A percentile compares a stretch with the other conserved stretches of the same genome.
These are phyloP conservation scores for Colaptes auratus DNA, from an alignment of 2,113 vertebrate genomes.

Conservation along the genomic window DNA sequence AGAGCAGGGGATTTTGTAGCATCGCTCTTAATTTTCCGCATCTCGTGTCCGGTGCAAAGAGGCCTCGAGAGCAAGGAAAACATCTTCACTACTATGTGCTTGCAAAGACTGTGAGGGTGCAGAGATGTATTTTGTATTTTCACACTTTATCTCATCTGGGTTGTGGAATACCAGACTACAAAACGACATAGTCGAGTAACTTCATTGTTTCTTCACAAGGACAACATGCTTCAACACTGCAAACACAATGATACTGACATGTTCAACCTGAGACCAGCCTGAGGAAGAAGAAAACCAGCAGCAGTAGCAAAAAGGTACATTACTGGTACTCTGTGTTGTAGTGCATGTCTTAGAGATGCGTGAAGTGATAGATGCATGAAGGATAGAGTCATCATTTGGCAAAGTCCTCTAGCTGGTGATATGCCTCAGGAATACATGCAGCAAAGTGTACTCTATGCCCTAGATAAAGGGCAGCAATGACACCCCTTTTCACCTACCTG, in stretches of 20 bases:
- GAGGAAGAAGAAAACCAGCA: background rate
- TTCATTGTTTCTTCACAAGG: background rate
- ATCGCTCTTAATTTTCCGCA: background rate
- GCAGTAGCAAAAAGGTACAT: background rate
- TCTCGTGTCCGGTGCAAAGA: background rate
- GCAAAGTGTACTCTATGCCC: background rate
- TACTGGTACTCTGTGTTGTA: background rate
- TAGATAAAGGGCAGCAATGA: background rate
- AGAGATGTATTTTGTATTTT: background rate
- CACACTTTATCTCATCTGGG: background rate
- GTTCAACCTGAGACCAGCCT: background rate
- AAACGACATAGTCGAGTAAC: background rate
- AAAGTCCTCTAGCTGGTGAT: background rate
- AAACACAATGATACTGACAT: background rate
- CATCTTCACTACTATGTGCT: background rate
- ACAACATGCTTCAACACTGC: background rate
- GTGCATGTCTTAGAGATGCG: background rate
- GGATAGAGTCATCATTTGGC: rapidly evolving
- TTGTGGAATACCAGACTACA: background rate
- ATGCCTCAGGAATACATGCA: background rate
- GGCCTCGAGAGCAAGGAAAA: background rate
- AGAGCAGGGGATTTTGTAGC: background rate
- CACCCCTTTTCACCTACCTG: background rate
- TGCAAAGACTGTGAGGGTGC: background rate
- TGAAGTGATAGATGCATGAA: background rate